Base-by-base conservation (phyloP, 2,888 invertebrate species). In the Cyrtodaria siliqua region DNA sequence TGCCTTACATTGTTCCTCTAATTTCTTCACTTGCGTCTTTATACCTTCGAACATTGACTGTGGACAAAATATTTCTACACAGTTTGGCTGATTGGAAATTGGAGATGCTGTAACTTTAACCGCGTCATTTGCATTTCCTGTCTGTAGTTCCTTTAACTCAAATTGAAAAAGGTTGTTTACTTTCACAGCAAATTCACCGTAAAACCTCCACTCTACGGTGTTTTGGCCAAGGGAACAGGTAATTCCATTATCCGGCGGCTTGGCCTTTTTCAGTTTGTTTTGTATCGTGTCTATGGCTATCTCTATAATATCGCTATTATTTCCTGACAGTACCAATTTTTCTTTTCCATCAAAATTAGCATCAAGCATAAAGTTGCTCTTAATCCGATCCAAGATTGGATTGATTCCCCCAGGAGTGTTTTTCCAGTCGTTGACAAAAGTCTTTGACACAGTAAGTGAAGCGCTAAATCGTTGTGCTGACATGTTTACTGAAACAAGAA, bases 371-470 rank as follows among this genome's bases (percentile, higher is more conserved):
- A 64, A 59, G 2, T 62, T 47, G 2, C 8, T 14, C 6, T 47
- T 24, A 2, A 75, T 40, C 16, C 60, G 38, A n/a, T 75, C 52
- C 1, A 69, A 29, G n/a, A 59, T 24, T 6, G 52, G 16, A 52
- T 3, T 59, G 3, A 71, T 64, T 20, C 71, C 71, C 44, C 52
- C 44, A n/a, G 42, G 16, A 27, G 23, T n/a, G 12, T 33, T 38
- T 23, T 71, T 59, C 18, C 63, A 26, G n/a, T n/a, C n/a, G 12
- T 26, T 12, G 12, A 71, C 63, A 38, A 63, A 8, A 1, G 26
- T 38, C 4, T 8, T 1, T 12, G 63, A 52, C 18, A 59, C 1
- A 14, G 1, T 59, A n/a, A n/a, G n/a, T n/a, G n/a, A n/a, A n/a
- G n/a, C n/a, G n/a, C n/a, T n/a, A n/a, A n/a, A n/a, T n/a, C n/a